Base-by-base conservation (phyloP, 2,888 invertebrate species). In the Camptogramma bilineatum region DNA sequence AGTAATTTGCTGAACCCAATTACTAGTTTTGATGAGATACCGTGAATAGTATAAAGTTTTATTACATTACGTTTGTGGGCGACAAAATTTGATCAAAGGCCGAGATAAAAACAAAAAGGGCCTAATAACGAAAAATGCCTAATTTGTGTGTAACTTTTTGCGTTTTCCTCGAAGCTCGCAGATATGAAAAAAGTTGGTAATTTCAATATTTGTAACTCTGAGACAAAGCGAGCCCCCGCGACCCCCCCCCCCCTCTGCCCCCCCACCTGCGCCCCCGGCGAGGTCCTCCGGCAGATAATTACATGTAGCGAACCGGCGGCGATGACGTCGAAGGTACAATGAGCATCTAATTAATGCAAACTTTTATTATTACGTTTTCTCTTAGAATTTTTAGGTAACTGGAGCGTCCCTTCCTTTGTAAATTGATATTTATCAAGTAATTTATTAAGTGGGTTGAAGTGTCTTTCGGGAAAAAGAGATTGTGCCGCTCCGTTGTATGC, bases 161-260 rank as follows among this genome's bases (percentile, higher is more conserved):
- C 58, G 28, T 47, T 62, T 66, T 47, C 42, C 47, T 48, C 42
- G 16, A 52, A 42, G 47, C 47, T 62, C 24, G 58, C 46, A 55
- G 51, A 62, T 68, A 69, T 71, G 69, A 69, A 71, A 69, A 71
- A 71, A 71, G 68, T 71, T 71, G 46, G 66, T 58, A 62, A 62
- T 63, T 69, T 61, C 60, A 66, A 66, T 68, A 66, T 69, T 68
- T 62, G 69, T 62, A 54, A 44, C 51, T 42, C 16, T 51, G 62
- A 58, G 54, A 62, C 66, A 66, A 58, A 58, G 58, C 31, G 62
- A 52, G 64, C 17, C 56, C 46, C 21, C 10, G 46, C 16, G 13
- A 34, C 28, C 34, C 21, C 16, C 50, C 34, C 8, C 21, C 21
- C 16, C 50, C 34, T 2, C 19, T 0, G 9, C 19, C 16, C 24